phyloP scores from a whole-genome alignment of 2,113 vertebrate genomes.

The Nerophis lumbriciformis region DNA sequence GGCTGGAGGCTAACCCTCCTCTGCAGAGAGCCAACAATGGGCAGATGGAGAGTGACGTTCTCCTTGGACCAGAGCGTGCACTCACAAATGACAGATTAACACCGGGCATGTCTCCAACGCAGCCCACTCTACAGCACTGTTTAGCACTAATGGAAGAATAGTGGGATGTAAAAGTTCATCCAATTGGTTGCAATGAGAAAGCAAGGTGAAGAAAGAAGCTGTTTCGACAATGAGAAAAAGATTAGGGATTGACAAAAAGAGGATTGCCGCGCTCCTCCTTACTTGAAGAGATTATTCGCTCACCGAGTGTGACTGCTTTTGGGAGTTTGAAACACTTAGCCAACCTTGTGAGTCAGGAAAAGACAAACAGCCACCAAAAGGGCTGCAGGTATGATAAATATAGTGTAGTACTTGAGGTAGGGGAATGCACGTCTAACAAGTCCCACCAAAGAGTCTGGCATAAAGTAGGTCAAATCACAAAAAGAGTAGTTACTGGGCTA shows the following conservation, averaged over 20 bases:
- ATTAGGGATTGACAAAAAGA: conserved; percentile 46
- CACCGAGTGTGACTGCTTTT: conserved; percentile 5
- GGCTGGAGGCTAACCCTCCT: conserved; percentile 22
- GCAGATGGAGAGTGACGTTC: conserved; percentile 45
- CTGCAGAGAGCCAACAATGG: conserved; percentile 19
- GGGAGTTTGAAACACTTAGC: conserved; percentile 17
- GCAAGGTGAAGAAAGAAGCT: conserved; percentile 1
- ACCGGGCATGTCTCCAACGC: conserved; percentile 37
- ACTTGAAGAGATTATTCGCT: conserved; percentile 33
- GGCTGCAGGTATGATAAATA: too few species aligned
- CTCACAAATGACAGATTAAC: conserved; percentile 57
- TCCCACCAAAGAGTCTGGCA: too few species aligned
- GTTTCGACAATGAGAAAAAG: conserved; percentile 20
- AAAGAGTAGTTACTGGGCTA: too few species aligned
- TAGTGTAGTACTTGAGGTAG: too few species aligned
- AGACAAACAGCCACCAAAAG: background rate
- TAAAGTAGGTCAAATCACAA: too few species aligned
- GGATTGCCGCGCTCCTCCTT: conserved; percentile 30
- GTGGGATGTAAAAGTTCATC: conserved; percentile 19
- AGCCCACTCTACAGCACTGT: conserved; percentile 22
- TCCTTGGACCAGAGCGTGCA: conserved; percentile 28
- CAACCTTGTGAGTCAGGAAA: background rate
- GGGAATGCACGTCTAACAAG: too few species aligned
- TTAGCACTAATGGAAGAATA: conserved; percentile 34
- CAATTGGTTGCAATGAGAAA: conserved; percentile 1